Conservation (phyloP, 2,888 invertebrate genomes). For the Caenorhabditis sp. region DNA sequence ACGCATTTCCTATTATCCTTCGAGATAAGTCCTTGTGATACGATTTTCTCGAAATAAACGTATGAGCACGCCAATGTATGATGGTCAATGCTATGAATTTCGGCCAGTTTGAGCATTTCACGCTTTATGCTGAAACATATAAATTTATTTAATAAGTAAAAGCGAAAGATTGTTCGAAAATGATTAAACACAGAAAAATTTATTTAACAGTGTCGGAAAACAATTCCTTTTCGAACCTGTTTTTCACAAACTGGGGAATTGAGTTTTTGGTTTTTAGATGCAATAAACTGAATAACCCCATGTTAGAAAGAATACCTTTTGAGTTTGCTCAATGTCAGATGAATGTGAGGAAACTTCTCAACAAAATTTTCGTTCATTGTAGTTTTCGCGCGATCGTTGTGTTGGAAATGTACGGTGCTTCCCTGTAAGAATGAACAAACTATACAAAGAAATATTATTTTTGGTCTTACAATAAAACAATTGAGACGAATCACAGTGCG, state of each 20-base stretch:
- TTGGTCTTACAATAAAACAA: slow-evolving; percentile 73
- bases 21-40: slow-evolving; percentile 82
- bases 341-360: slow-evolving; percentile 91
- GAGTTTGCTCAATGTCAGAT: slow-evolving; percentile 91
- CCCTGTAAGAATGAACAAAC: slow-evolving; percentile 16
- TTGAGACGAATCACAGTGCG: slow-evolving; percentile 74
- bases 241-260: too few species aligned
- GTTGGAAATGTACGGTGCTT: slow-evolving; percentile 39
- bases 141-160: too few species aligned
- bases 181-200: too few species aligned
- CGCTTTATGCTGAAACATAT: slow-evolving; percentile 92
- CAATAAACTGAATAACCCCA: too few species aligned
- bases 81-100: slow-evolving; percentile 81
- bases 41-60: slow-evolving; percentile 97
- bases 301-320: slow-evolving; percentile 79
- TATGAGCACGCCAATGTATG: slow-evolving; percentile 93
- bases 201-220: too few species aligned
- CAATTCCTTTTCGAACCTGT: too few species aligned
- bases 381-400: slow-evolving; percentile 83
- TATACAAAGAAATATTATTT: not conserved
- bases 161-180: too few species aligned
- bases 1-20: slow-evolving; percentile 94
- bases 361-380: slow-evolving; percentile 95
- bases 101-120: slow-evolving; percentile 79
- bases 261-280: too few species aligned